A percentile compares a stretch with the other conserved stretches of the same genome.
Conservation (phyloP, 2,888 invertebrate species). For the Chaetoderma sp. region DNA sequence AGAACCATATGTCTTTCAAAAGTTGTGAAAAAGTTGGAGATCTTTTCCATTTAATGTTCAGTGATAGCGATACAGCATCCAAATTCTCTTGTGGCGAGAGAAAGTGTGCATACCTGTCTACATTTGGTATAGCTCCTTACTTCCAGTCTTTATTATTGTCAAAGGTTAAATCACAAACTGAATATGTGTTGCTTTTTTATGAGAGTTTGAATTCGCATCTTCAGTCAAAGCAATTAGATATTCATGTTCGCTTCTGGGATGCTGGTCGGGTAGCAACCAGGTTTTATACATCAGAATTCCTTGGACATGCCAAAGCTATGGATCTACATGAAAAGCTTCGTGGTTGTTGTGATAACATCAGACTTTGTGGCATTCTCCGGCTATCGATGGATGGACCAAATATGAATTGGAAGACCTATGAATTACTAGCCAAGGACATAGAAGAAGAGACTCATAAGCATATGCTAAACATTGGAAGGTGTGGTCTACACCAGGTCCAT, state of each 20-base stretch:
- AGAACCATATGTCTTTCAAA: constrained; percentile 5
- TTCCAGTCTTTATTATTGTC: not conserved
- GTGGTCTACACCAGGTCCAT: constrained; percentile 54
- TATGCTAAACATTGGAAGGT: constrained; percentile 48
- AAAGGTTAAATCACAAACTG: not conserved
- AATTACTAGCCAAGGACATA: not conserved
- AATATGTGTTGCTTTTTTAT: constrained; percentile 11
- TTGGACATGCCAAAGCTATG: not conserved
- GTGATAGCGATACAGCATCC: constrained; percentile 4
- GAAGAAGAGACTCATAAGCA: no score
- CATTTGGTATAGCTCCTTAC: not conserved
- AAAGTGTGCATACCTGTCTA: not conserved
- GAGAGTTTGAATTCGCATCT: constrained; percentile 4
- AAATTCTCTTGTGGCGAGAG: constrained; percentile 9
- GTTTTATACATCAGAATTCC: not conserved
- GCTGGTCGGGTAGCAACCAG: not conserved
- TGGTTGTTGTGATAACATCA: not conserved
- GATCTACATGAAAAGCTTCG: not conserved
- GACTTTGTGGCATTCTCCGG: not conserved
- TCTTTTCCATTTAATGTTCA: constrained; percentile 9
- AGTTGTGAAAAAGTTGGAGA: not conserved
- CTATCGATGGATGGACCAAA: constrained; percentile 14
- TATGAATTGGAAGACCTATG: not conserved
- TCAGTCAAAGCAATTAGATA: constrained; percentile 47
- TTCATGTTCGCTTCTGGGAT: constrained; percentile 19